Percentiles rank a stretch among this genome's conserved stretches.
phyloP scores from a whole-genome alignment of 2,113 vertebrate species.

The Osmerus mordax region DNA sequence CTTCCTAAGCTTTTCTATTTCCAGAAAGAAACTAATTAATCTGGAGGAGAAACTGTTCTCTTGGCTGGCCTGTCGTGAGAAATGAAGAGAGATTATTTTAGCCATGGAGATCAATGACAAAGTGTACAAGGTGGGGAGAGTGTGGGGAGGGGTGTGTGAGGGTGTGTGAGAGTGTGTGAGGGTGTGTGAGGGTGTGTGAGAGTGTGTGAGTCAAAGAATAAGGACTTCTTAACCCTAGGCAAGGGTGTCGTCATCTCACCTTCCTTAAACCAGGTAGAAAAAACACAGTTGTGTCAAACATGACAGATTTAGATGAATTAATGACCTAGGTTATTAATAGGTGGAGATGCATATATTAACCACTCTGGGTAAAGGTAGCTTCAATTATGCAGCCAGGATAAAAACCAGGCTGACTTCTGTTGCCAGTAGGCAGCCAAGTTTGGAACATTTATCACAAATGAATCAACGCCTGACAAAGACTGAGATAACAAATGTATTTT shows the following conservation, averaged over 20 bases:
- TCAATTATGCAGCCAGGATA: conserved; percentile 71
- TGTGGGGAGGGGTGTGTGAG: conserved; percentile 50
- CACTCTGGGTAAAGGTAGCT: conserved; percentile 71
- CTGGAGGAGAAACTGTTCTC: conserved; percentile 61
- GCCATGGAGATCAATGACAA: conserved; percentile 71
- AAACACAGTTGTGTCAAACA: conserved; percentile 66
- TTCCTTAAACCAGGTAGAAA: conserved; percentile 64
- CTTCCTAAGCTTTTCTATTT: conserved; percentile 65
- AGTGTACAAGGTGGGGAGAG: conserved; percentile 55
- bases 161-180: conserved; percentile 39
- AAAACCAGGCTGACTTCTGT: conserved; percentile 54
- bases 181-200: conserved; percentile 7
- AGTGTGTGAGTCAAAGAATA: conserved; percentile 24
- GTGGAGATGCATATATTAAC: conserved; percentile 67
- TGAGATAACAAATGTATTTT: conserved; percentile 18
- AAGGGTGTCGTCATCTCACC: conserved; percentile 67
- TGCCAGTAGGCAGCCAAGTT: conserved; percentile 36
- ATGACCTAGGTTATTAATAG: conserved; percentile 69
- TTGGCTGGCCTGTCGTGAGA: conserved; percentile 69
- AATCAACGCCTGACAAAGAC: conserved; percentile 40
- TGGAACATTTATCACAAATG: conserved; percentile 43
- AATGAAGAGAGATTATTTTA: conserved; percentile 76
- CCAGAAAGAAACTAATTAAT: conserved; percentile 69
- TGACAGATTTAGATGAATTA: conserved; percentile 69
- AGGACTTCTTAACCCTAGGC: conserved; percentile 63